Base-by-base conservation (phyloP, 2,888 invertebrate genomes). In the Graphium colonna region DNA sequence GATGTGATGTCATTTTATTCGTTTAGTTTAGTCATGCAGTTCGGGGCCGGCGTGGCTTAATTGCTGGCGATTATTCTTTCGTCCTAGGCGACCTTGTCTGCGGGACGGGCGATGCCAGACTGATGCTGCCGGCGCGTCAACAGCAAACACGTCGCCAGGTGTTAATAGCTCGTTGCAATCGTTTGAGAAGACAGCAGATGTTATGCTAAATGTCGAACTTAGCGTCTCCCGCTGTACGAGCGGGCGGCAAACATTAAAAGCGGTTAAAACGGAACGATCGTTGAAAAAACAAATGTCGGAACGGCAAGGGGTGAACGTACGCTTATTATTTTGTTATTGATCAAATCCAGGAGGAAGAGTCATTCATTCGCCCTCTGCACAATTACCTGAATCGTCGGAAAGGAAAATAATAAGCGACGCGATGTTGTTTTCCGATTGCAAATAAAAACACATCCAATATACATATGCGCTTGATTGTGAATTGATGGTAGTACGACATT, bases 11-110 rank as follows among this genome's bases (percentile, higher is more conserved):
- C 51, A 51, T 48, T n/a, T n/a, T n/a, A 15, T 46, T 42, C 39
- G 40, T 55, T 54, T 45, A 40, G 47, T 63, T 63, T 60, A 64
- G 57, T 56, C 60, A 63, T 64, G 65, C 63, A 60, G 45, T 51
- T 59, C 61, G 62, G 57, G n/a, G n/a, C n/a, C 59, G 62, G 62
- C 60, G 61, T 60, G 63, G 60, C 61, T 60, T 71, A 71, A 67
- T 68, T 60, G 57, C 60, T 39, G 53, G 56, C 52, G 61, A 72
- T 67, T 65, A 71, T 63, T 58, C 60, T 60, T 61, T 60, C 56
- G 71, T 67, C 73, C 70, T 61, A 42, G 31, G 43, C 57, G 68
- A 71, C 74, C 71, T 73, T 68, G 70, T 49, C 42, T 33, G 49
- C 28, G 50, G 58, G 53, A 52, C 57, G 48, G 41, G 52, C 41